Percentiles rank a stretch among this genome's conserved stretches.
Conservation (phyloP, 2,888 invertebrate genomes). For the Eurytoma adleriae region DNA sequence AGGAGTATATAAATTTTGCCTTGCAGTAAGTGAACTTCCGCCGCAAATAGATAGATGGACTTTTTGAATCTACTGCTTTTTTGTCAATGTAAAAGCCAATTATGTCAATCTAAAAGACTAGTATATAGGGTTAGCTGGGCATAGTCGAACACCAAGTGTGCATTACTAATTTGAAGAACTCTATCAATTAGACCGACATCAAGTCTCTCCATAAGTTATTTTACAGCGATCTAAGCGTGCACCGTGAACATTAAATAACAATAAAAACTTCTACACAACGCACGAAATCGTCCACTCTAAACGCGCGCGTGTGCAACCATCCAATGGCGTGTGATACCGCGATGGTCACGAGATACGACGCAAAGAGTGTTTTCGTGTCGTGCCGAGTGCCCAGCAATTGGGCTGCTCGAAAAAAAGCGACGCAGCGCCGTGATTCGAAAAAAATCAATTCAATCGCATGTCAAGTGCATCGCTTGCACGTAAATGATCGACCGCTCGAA, state of each 20-base stretch:
- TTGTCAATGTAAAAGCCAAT: no score
- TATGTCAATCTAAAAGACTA: no score
- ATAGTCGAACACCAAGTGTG: no score
- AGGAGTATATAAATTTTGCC: no score
- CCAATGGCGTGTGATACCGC: not conserved
- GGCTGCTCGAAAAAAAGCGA: slow-evolving; percentile 10
- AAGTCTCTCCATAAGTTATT: no score
- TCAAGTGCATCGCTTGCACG: slow-evolving; percentile 51
- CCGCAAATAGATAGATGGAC: no score
- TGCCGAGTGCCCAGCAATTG: slow-evolving; percentile 29
- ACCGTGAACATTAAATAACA: not conserved
- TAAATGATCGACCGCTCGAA: slow-evolving; percentile 41
- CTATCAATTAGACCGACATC: no score
- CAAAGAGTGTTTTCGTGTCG: slow-evolving; percentile 37
- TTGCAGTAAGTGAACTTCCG: no score
- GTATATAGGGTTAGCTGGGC: no score
- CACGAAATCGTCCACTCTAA: not conserved
- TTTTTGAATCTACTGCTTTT: no score
- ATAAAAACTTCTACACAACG: no score
- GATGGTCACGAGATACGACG: slow-evolving; percentile 23
- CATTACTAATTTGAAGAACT: no score
- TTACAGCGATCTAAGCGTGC: not conserved
- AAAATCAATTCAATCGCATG: slow-evolving; percentile 51
- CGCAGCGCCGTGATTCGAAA: not conserved
- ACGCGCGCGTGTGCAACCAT: not conserved